Evolutionary conservation across 2,888 invertebrate genomes (phyloP), one percentile per base, ranked within the genome.

Genomic region (Megaustenia siamemsis): DNA sequence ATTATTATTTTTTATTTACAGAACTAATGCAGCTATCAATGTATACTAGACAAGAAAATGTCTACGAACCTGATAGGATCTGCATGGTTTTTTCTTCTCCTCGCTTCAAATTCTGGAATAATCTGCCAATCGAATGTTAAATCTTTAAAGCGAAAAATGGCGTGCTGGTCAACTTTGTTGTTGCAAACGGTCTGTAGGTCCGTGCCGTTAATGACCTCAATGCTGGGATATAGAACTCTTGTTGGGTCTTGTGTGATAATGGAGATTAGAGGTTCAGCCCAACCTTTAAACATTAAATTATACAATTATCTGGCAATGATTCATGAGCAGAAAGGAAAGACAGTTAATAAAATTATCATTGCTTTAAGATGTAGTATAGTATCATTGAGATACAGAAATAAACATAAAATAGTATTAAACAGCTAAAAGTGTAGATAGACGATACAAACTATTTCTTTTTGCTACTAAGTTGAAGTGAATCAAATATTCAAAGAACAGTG

Each of bases 61-160:
- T n/a, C n/a, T n/a, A n/a, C n/a, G n/a, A 43, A 86, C 86, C 86
- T 86, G 63, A 86, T 83, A 12, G 84, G 80, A 49, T 85, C 85
- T 32, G 83, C 83, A 0, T 53, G 49, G 43, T 40, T 73, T 78
- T 78, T 68, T 35, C 86, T 66, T 28, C 82, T 80, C 35, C 73
- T 8, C 10, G 38, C 28, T 28, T 85, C 85, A 38, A 18, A 12
- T 18, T 35, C 40, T 38, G 86, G 81, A n/a, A 85, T 28, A 18
- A 3, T 49, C 66, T 83, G 76, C 86, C 86, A 86, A 21, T 45
- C 24, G 38, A 85, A 86, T 24, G 76, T 85, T 56, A 86, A 60
- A 28, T 85, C 83, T 73, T 82, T 83, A 53, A 75, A 73, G 0
- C 21, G 8, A n/a, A 86, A 81, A 38, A 77, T 69, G 15, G 83